Percentiles rank a stretch among this genome's conserved stretches.
phyloP scores from a whole-genome alignment of 2,888 invertebrate species.

The Pegoplata infirma region DNA sequence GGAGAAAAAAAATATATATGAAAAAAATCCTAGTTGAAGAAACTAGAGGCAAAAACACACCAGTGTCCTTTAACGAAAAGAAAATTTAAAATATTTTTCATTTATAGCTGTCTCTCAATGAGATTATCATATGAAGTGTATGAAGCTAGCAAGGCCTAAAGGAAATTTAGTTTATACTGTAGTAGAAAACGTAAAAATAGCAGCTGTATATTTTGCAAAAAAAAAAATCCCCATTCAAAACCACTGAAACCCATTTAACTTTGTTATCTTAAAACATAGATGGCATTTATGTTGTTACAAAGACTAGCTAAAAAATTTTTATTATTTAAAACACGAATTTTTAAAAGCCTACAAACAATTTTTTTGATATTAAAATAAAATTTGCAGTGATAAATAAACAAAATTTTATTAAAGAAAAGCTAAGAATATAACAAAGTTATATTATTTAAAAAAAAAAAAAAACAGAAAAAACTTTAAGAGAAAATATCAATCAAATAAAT shows the following conservation, averaged over 20 bases:
- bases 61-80: slow-evolving; percentile 17
- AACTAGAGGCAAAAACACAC: not conserved
- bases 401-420: not conserved
- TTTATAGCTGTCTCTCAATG: slow-evolving; percentile 37
- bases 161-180: slow-evolving; percentile 27
- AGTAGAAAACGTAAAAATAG: not conserved
- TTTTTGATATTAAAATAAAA: not conserved
- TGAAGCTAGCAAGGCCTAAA: too few species aligned
- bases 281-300: slow-evolving; percentile 26
- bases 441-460: not conserved
- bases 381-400: not conserved
- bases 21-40: not conserved
- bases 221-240: too few species aligned
- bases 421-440: not conserved
- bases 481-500: not conserved
- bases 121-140: slow-evolving; percentile 34
- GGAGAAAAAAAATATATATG: not conserved
- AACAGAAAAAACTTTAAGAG: not conserved
- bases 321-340: not conserved
- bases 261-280: slow-evolving; percentile 32
- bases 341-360: not conserved
- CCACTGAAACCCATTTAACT: slow-evolving; percentile 9
- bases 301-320: not conserved
- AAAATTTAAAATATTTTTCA: slow-evolving; percentile 20
- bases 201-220: not conserved